Conservation (phyloP, 2,888 invertebrate species). For the Aphodius granarius region DNA sequence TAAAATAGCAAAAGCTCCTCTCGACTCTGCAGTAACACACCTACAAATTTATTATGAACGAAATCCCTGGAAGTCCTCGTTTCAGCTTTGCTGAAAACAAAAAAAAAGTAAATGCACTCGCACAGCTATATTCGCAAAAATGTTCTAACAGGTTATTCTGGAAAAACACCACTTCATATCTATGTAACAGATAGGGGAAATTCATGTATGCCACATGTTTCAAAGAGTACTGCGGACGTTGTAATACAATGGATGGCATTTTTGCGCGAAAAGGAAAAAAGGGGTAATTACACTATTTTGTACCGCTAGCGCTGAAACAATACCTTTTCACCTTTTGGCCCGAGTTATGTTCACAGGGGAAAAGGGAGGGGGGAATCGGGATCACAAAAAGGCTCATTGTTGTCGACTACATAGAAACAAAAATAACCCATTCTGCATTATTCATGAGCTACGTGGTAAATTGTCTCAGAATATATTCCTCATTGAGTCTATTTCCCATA, state of each 20-base stretch:
- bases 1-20: neutral
- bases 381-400: neutral
- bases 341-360: neutral
- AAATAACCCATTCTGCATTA: neutral
- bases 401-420: neutral
- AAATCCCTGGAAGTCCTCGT: neutral
- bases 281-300: neutral
- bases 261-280: neutral
- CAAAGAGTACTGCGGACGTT: neutral
- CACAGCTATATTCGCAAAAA: neutral
- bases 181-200: neutral
- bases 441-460: neutral
- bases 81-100: neutral
- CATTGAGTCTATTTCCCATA: no score
- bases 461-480: neutral
- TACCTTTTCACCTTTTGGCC: neutral
- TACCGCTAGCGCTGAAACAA: neutral
- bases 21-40: neutral
- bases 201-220: neutral
- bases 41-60: neutral
- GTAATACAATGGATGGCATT: neutral
- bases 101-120: neutral
- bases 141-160: neutral
- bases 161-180: neutral
- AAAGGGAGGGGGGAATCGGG: neutral